These are phyloP conservation scores for Drosophila orosa DNA, from an alignment of 1,140 invertebrate species.

Conservation along the genomic window DNA sequence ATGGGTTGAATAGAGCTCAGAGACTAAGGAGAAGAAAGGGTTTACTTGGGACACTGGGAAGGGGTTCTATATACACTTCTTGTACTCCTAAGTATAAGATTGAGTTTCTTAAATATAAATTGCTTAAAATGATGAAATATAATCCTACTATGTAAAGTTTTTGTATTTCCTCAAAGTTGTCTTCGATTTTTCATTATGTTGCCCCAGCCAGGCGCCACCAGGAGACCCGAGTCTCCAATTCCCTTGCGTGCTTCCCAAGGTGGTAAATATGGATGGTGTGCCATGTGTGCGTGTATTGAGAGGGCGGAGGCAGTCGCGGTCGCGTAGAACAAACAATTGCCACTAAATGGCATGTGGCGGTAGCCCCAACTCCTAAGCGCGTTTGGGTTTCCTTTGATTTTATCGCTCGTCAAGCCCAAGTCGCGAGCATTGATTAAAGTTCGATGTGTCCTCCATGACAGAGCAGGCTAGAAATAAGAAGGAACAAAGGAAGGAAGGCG, in stretches of 20 bases:
- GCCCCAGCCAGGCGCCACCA: conserved; percentile 19
- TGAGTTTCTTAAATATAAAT: neutral
- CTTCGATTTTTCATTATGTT: conserved; percentile 48
- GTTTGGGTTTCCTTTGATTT: conserved; percentile 60
- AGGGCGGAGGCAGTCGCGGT: conserved; percentile 23
- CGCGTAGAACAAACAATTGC: conserved; percentile 43
- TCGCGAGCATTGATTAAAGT: conserved; percentile 71
- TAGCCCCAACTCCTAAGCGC: conserved; percentile 1
- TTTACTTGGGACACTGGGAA: neutral
- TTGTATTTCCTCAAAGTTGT: neutral
- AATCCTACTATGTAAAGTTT: neutral
- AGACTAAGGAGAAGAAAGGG: neutral
- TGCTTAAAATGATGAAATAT: neutral
- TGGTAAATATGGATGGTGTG: conserved; percentile 6
- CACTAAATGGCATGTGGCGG: conserved; percentile 52
- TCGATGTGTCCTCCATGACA: conserved; percentile 39
- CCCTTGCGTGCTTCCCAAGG: conserved; percentile 22
- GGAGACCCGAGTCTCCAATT: conserved; percentile 12
- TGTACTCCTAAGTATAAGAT: neutral
- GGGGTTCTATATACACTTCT: neutral
- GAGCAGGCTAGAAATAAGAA: neutral
- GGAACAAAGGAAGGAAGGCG: neutral
- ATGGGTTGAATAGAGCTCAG: neutral
- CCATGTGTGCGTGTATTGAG: conserved; percentile 25
- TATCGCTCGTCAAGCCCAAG: conserved; percentile 66